A percentile compares a stretch with the other conserved stretches of the same genome.
Conservation (phyloP, 2,797 vertebrate species). For the Cossypha niveicapilla region DNA sequence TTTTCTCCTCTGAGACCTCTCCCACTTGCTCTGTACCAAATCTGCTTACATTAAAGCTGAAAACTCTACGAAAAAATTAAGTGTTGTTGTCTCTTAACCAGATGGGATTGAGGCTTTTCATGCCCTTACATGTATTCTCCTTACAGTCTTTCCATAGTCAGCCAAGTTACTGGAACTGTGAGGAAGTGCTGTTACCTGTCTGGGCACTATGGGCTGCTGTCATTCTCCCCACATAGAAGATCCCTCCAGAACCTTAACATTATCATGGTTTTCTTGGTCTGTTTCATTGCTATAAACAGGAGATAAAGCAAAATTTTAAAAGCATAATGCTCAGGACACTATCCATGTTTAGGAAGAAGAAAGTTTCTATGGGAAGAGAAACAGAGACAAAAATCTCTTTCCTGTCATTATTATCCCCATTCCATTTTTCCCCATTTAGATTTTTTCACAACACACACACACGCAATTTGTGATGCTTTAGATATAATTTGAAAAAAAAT, state of each 20-base stretch:
- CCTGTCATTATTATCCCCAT: background rate
- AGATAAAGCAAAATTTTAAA: background rate
- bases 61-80: background rate
- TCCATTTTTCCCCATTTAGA: background rate
- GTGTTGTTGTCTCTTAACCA: background rate
- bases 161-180: background rate
- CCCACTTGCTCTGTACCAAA: background rate
- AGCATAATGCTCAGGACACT: background rate
- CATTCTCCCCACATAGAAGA: background rate
- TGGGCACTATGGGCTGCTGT: background rate
- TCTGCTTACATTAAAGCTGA: background rate
- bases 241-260: background rate
- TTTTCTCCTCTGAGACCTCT: background rate
- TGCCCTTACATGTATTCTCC: fast-evolving
- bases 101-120: background rate
- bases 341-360: background rate
- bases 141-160: background rate
- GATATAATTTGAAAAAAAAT: background rate
- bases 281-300: background rate
- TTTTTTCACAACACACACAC: background rate
- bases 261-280: background rate
- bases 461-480: background rate
- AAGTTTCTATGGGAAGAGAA: background rate
- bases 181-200: background rate
- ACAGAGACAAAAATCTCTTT: background rate